phyloP scores from a whole-genome alignment of 2,888 invertebrate species.

The Caenorhabditis doughertyi region DNA sequence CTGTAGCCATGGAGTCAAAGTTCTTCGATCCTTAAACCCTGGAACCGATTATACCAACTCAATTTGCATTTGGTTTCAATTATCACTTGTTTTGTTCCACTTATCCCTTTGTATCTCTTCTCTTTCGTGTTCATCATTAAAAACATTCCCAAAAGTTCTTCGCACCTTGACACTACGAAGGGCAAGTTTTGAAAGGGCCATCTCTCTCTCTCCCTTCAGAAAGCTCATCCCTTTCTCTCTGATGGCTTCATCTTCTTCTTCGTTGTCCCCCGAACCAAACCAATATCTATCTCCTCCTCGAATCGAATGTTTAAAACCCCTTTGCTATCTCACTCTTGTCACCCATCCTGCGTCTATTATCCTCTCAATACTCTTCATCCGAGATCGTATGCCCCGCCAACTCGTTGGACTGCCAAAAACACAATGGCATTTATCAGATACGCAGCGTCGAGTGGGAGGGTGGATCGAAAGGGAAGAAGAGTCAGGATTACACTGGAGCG shows the following conservation, averaged over 20 bases:
- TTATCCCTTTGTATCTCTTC: neutral
- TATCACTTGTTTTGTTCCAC: neutral
- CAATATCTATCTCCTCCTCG: slow-evolving; percentile 44
- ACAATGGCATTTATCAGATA: slow-evolving; percentile 57
- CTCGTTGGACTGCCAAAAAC: slow-evolving; percentile 50
- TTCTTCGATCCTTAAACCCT: too few relatives aligned
- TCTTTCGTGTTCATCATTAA: slow-evolving; percentile 11
- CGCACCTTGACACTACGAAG: slow-evolving; percentile 30
- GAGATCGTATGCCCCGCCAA: slow-evolving; percentile 60
- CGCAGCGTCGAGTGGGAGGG: slow-evolving; percentile 61
- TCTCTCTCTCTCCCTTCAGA: neutral
- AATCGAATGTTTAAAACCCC: slow-evolving; percentile 54
- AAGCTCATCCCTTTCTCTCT: slow-evolving; percentile 1
- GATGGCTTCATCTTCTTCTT: neutral
- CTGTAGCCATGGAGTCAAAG: too few relatives aligned
- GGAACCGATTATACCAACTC: too few relatives aligned
- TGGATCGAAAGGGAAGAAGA: slow-evolving; percentile 10
- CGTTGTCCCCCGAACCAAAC: slow-evolving; percentile 48
- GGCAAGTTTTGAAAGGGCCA: slow-evolving; percentile 33
- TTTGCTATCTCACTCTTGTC: neutral
- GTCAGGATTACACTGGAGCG: slow-evolving; percentile 12
- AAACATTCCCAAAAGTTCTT: slow-evolving; percentile 20
- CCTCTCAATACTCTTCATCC: slow-evolving; percentile 22
- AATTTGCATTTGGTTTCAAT: neutral
- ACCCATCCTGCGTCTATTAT: slow-evolving; percentile 23